Conservation (phyloP, 2,797 vertebrate species). For the Oreochromis mossambicus region DNA sequence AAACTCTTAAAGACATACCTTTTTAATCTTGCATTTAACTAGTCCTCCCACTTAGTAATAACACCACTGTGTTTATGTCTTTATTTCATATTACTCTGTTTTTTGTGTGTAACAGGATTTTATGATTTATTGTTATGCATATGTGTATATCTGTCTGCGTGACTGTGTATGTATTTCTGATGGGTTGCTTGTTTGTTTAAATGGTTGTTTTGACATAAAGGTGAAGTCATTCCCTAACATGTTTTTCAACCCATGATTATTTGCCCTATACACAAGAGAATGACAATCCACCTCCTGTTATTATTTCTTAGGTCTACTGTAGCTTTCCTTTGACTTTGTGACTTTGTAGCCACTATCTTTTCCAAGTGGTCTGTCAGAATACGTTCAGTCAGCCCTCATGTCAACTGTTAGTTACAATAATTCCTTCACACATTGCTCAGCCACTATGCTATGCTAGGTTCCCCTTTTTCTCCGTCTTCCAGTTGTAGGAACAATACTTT, state of each 20-base stretch:
- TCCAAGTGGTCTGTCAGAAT: not conserved
- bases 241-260: not conserved
- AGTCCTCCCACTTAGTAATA: not conserved
- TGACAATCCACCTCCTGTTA: not conserved
- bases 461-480: not conserved
- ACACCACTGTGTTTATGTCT: not conserved
- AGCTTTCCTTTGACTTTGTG: not conserved
- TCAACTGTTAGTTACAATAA: not conserved
- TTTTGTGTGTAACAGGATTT: not conserved
- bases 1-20: not conserved
- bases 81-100: not conserved
- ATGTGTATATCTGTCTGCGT: not conserved
- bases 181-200: not conserved
- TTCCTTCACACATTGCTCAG: not conserved
- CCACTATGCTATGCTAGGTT: not conserved
- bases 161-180: not conserved
- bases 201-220: not conserved
- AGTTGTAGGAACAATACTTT: not conserved
- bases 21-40: not conserved
- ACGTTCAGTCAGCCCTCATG: not conserved
- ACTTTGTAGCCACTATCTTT: not conserved
- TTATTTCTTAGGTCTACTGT: not conserved
- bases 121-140: not conserved
- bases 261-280: not conserved
- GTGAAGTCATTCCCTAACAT: not conserved